Percentiles rank a stretch among this genome's conserved stretches.
These are phyloP conservation scores for Plagiodera versicolora DNA, from an alignment of 2,888 invertebrate species.

Conservation along the genomic window DNA sequence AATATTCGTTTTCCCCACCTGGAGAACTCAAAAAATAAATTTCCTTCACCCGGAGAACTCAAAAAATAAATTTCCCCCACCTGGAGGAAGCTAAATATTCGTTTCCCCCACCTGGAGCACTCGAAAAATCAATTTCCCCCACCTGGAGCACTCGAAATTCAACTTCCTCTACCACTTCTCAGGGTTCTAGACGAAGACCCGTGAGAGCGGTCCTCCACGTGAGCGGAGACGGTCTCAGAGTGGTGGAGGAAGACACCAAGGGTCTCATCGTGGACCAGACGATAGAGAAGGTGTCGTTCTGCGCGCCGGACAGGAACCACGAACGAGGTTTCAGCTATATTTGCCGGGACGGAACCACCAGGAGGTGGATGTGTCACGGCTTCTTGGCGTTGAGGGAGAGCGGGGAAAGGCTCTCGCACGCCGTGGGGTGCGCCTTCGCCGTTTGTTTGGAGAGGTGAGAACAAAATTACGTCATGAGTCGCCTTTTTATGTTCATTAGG, in stretches of 20 bases:
- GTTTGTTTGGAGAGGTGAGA: slow-evolving; percentile 81
- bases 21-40: too few species aligned
- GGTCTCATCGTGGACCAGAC: slow-evolving; percentile 99
- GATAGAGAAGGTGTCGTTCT: slow-evolving; percentile 99
- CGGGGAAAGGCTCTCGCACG: slow-evolving; percentile 97
- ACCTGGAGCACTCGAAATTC: too few species aligned
- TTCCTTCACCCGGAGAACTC: too few species aligned
- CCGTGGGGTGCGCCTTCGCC: slow-evolving; percentile 99
- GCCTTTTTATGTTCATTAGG: too few species aligned
- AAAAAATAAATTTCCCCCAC: too few species aligned
- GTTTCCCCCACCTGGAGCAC: too few species aligned
- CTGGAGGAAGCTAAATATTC: too few species aligned
- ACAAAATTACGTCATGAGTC: too few species aligned
- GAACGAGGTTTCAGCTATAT: slow-evolving; percentile 99
- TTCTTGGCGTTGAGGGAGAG: slow-evolving; percentile 95
- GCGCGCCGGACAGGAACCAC: slow-evolving; percentile 97
- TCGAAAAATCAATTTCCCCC: too few species aligned
- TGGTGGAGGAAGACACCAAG: slow-evolving; percentile 98
- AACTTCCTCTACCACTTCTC: too few species aligned
- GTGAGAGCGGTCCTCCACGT: slow-evolving; percentile 89
- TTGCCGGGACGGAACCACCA: slow-evolving; percentile 96
- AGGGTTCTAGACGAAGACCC: slow-evolving; percentile 87
- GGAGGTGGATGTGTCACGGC: slow-evolving; percentile 99
- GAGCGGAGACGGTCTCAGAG: slow-evolving; percentile 93
- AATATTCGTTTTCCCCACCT: too few species aligned